Evolutionary conservation across 2,888 invertebrate species (phyloP), one percentile per base, ranked within the genome.

Genomic region (Rugalucina vietnamica): DNA sequence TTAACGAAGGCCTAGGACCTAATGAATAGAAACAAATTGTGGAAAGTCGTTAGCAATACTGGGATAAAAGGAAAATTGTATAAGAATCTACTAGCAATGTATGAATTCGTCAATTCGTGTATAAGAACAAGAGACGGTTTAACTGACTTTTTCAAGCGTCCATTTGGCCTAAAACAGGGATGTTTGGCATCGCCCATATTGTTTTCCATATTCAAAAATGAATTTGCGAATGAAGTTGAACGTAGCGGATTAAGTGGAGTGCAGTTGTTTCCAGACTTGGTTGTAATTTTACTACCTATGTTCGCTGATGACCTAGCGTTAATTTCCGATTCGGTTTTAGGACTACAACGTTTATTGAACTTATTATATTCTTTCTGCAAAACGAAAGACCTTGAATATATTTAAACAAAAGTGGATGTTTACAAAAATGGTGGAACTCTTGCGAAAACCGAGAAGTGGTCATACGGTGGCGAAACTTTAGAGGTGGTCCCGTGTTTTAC

Each of bases 221-320:
- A 75, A 65, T 57, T 75, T 60, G 37, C 37, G 12, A 14, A 34
- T 21, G 21, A 29, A 8, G 57, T 76, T n/a, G 10, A 36, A 39
- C 34, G 39, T 27, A 54, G 36, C 34, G 71, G 71, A 24, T n/a
- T 49, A 1, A 75, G 54, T 14, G 84, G 80, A 0, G 57, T 84
- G 8, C 79, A 83, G 57, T 65, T 84, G 10, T 74, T 65, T 21
- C 80, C 80, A 18, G 74, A 74, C 27, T 0, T 69, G 27, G 73
- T 65, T 32, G 73, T 80, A 65, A 50, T 76, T 12, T 76, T 76
- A 29, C 39, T 75, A 32, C 60, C 82, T n/a, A 32, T 88, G 34
- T 88, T 88, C 78, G 85, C 82, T 37, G 84, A 84, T 65, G 85
- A 88, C 49, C 49, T 85, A 21, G 81, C 85, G 27, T 37, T 84